These are phyloP conservation scores for Dreissena polymorpha DNA, from an alignment of 1,140 invertebrate species.

Conservation along the genomic window DNA sequence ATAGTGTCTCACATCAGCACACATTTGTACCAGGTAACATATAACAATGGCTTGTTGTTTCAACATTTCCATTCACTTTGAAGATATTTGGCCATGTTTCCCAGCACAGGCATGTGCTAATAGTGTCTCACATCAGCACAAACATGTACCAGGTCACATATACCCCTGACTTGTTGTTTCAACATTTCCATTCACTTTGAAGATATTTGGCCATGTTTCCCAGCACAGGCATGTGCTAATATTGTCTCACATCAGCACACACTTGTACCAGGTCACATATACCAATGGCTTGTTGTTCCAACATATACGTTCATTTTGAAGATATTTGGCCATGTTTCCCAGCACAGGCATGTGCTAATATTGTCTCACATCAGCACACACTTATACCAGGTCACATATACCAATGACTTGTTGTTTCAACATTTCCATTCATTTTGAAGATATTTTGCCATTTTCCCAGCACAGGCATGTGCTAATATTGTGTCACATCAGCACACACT, in stretches of 20 bases:
- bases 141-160: constrained; percentile 10
- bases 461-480: constrained; percentile 1
- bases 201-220: background rate
- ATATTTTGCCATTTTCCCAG: constrained; percentile 9
- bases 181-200: no score
- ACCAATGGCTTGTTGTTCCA: no score
- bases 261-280: background rate
- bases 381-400: background rate
- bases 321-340: background rate
- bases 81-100: constrained; percentile 7
- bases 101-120: constrained; percentile 52
- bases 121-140: constrained; percentile 26
- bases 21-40: constrained; percentile 9
- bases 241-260: background rate
- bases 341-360: constrained; percentile 11
- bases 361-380: constrained; percentile 1
- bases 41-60: background rate
- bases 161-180: background rate
- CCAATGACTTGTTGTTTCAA: background rate
- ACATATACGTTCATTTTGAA: background rate
- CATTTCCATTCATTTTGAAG: background rate
- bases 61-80: background rate
- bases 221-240: background rate
- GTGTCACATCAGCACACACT: background rate
- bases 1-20: constrained; percentile 23